Base-by-base conservation (phyloP, 2,797 vertebrate genomes). In the Centropyge bicolor region DNA sequence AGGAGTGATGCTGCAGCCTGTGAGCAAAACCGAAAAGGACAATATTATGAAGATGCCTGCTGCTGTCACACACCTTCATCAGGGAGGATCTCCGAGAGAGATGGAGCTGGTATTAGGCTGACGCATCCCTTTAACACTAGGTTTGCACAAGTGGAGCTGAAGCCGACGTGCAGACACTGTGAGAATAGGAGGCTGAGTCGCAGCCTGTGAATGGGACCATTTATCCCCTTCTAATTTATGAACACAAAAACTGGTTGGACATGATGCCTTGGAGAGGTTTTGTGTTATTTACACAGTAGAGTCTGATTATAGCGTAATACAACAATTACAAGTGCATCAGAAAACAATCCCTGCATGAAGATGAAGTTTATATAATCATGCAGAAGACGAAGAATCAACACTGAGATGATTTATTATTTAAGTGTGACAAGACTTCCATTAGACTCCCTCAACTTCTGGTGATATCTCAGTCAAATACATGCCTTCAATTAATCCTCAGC, bases 401-500 rank as follows among this genome's bases (percentile, higher is more conserved):
- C 7, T 67, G 38, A 66, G 16, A 66, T 70, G 7, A 67, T 77
- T 41, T 54, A 45, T 66, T 56, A 51, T 70, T 61, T 48, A 67
- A 66, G 66, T 52, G 43, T 63, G 35, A 76, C 24, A 73, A 74
- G 71, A 66, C 70, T 61, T 83, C 76, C 71, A 87, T 82, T 83
- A 82, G 73, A 76, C 70, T 70, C 51, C 67, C 80, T 85, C 43
- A 74, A 74, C 78, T 84, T 84, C 76, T 80, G 73, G 71, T 70
- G 27, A 64, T 49, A 79, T 83, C 76, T 77, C 48, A 82, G 69
- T 85, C 79, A 81, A 81, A 87, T 56, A 72, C 79, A 73, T 81
- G 70, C 70, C 77, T 85, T 87, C 82, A 80, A 84, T 85, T 86
- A 83, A 90, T 88, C 89, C 81, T 80, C 71, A 74, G 75, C 75